Base-by-base conservation (phyloP, 2,888 invertebrate species). In the Erebia ligea region DNA sequence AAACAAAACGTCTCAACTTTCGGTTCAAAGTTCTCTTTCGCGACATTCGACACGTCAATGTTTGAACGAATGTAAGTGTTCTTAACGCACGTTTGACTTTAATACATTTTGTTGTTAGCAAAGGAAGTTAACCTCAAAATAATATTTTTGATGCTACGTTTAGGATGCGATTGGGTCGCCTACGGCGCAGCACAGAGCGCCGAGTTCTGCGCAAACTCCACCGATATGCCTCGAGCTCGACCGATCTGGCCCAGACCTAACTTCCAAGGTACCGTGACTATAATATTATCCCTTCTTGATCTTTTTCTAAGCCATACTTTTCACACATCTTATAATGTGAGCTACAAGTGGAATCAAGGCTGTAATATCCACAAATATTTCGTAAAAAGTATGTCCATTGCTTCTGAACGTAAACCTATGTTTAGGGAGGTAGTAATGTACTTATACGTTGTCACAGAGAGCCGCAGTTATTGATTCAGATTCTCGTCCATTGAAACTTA, bases 1-100 rank as follows among this genome's bases (percentile, higher is more conserved):
- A 93, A 91, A 92, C 90, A 90, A 92, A 93, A 86, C 92, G 90
- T 88, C 91, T 88, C 81, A 92, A 83, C 87, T 93, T 92, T 77
- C 91, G 87, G 79, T 86, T 88, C 79, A 92, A 83, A 77, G 86
- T 90, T 87, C 89, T 88, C 85, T 87, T 90, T 83, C 92, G 92
- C 91, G 89, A 92, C 92, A 92, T 92, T 91, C 92, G 91, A 90
- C 83, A 83, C 86, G 85, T 78, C 81, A 87, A 83, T 80, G 76
- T 79, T 79, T 80, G 74, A 76, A 78, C 80, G 80, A 84, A 79
- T 80, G 76, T 79, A 79, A 78, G 79, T 82, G 84, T 84, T 78
- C 71, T 68, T 75, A 76, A 77, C 78, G 73, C 82, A 82, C 86
- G 76, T 79, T 82, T 80, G 80, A 78, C 80, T 79, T 83, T 75